Evolutionary conservation across 1,140 invertebrate species (phyloP).

Genomic region (Trichomalopsis sarcophagae): DNA sequence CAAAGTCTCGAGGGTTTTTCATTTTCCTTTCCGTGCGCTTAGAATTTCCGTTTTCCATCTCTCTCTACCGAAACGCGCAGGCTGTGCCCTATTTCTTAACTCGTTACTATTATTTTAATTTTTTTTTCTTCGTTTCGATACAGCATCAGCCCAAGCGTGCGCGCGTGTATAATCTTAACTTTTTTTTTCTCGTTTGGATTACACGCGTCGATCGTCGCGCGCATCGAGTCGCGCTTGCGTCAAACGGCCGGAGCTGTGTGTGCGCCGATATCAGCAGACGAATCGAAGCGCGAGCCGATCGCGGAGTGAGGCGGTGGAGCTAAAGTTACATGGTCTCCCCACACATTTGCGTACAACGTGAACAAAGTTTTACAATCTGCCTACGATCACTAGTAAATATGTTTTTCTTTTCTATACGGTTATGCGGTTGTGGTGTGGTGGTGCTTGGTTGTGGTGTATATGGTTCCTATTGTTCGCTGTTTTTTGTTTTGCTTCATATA

Average conservation of each 20-base stretch:
- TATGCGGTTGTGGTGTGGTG: conserved; percentile 58
- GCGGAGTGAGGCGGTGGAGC: conserved; percentile 72
- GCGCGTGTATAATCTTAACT: conserved; percentile 13
- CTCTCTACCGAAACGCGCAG: conserved; percentile 31
- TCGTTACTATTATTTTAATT: too few species aligned
- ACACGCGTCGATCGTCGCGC: conserved; percentile 47
- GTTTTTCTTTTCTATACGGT: conserved; percentile 57
- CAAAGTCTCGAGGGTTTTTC: conserved; percentile 18
- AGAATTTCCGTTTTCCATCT: conserved; percentile 25
- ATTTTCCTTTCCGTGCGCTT: conserved; percentile 25
- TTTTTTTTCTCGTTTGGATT: conserved; percentile 43
- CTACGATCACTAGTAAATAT: conserved; percentile 72
- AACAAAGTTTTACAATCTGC: conserved; percentile 74
- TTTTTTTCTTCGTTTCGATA: conserved; percentile 25
- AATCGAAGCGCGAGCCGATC: conserved; percentile 55
- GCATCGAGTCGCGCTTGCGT: conserved; percentile 2
- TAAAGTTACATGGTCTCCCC: conserved; percentile 75
- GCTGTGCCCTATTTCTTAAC: conserved; percentile 38
- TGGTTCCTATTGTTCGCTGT: conserved; percentile 58
- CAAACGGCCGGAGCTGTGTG: background rate
- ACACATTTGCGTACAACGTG: conserved; percentile 75
- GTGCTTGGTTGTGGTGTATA: conserved; percentile 51
- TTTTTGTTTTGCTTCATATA: conserved; percentile 42
- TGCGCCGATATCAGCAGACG: background rate
- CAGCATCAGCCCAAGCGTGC: conserved; percentile 48